Base-by-base conservation (phyloP, 2,113 vertebrate species). In the Gavialis gangeticus region DNA sequence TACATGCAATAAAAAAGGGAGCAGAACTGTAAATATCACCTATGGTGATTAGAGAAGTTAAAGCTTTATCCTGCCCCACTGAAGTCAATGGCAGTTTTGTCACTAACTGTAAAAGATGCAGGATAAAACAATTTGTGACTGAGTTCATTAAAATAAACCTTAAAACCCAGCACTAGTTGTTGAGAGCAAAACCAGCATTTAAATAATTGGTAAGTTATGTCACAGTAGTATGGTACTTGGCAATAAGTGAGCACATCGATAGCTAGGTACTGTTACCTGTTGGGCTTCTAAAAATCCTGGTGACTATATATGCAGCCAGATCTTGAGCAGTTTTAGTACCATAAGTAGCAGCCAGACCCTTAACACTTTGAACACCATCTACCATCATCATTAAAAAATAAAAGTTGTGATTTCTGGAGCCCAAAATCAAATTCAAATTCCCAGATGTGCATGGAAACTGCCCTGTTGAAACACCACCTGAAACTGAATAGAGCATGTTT, bases 321-420 rank as follows among this genome's bases (percentile, higher is more conserved):
- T 30, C 12, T 64, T 25, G 71, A 95, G 55, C 58, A 80, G 62
- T 46, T 94, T 94, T 83, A 80, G 22, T 59, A 46, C 56, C 21
- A 58, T 77, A 78, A 92, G 46, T 12, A 91, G 22, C 60, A 79
- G 90, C 88, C 89, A 94, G 88, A 82, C 24, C 87, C 94, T 79
- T 60, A 25, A 77, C 79, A 58, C 46, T 62, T 58, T 0, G 24
- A 92, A 92, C 90, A 58, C 64, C 93, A 66, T 88, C 46, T 2
- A 1, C 91, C 55, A 24, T 12, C n/a, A 67, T 7, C 34, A 28
- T 30, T 81, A 76, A 63, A 94, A 69, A 86, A 9, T 46, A 46
- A 87, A 64, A 88, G 0, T 4, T 19, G 62, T 37, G 58, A 28
- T 58, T 89, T 94, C 55, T 18, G 57, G 34, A 82, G 80, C 75